These are phyloP conservation scores for Ametastegia equiseti DNA, from an alignment of 2,888 invertebrate species.

Conservation along the genomic window DNA sequence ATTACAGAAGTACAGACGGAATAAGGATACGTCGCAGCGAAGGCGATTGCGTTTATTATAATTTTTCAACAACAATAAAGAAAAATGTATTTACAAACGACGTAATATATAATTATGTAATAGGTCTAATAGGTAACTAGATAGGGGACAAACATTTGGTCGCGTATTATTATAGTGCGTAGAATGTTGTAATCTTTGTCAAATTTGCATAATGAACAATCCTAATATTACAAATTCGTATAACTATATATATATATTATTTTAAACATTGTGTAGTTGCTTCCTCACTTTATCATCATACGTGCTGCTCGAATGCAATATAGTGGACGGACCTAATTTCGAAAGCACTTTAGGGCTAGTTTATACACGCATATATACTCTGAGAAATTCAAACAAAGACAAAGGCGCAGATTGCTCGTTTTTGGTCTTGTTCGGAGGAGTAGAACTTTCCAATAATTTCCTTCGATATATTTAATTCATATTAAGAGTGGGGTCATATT, in stretches of 20 bases:
- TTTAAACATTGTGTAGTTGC: background rate
- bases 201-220: background rate
- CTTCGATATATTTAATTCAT: no score
- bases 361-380: no score
- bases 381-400: background rate
- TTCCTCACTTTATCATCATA: background rate
- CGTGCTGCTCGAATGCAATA: background rate
- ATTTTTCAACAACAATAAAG: conserved; percentile 5
- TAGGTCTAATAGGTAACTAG: background rate
- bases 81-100: conserved; percentile 34
- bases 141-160: background rate
- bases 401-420: background rate
- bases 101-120: background rate
- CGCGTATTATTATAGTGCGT: conserved; percentile 16
- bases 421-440: background rate
- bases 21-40: background rate
- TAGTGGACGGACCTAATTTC: background rate
- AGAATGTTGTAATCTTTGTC: background rate
- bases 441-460: background rate
- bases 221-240: background rate
- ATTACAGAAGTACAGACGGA: background rate
- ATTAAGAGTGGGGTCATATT: no score
- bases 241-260: background rate
- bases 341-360: background rate
- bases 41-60: conserved; percentile 13